phyloP scores from a whole-genome alignment of 2,888 invertebrate genomes.

The Ceriagrion tenellum region DNA sequence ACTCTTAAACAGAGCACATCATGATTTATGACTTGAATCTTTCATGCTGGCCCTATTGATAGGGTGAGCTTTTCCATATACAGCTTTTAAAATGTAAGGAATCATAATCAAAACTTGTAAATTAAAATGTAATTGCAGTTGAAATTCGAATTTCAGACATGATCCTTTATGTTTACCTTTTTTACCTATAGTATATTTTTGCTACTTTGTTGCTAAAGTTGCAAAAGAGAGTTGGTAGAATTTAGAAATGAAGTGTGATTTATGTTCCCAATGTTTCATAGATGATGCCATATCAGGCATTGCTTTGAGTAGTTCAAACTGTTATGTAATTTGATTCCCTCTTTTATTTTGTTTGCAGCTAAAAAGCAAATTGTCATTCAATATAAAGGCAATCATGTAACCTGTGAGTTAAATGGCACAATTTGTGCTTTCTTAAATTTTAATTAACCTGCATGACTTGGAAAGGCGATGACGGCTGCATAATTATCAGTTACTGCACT shows the following conservation, averaged over 20 bases:
- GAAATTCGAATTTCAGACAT: background rate
- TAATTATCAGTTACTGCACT: slow-evolving; percentile 4
- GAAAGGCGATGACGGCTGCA: background rate
- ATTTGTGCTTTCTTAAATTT: slow-evolving; percentile 61
- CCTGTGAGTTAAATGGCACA: slow-evolving; percentile 72
- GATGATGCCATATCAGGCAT: slow-evolving; percentile 5
- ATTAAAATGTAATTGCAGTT: too few relatives aligned
- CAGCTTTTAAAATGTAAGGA: too few relatives aligned
- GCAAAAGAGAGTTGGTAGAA: background rate
- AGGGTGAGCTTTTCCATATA: too few relatives aligned
- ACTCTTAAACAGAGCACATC: too few relatives aligned
- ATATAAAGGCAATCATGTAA: slow-evolving; percentile 72
- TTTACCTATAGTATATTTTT: background rate
- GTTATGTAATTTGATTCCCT: slow-evolving; percentile 49
- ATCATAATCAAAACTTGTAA: too few relatives aligned
- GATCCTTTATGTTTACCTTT: background rate
- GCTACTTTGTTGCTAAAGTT: background rate
- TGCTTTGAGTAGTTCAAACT: slow-evolving; percentile 61
- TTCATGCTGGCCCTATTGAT: too few relatives aligned
- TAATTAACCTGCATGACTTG: slow-evolving; percentile 57
- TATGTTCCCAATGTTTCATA: background rate
- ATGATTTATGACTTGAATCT: too few relatives aligned
- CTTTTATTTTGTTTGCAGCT: slow-evolving; percentile 71
- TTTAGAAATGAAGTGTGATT: background rate
- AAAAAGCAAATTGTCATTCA: slow-evolving; percentile 72